Evolutionary conservation across 2,113 vertebrate genomes (phyloP).

Genomic region (Naja naja): DNA sequence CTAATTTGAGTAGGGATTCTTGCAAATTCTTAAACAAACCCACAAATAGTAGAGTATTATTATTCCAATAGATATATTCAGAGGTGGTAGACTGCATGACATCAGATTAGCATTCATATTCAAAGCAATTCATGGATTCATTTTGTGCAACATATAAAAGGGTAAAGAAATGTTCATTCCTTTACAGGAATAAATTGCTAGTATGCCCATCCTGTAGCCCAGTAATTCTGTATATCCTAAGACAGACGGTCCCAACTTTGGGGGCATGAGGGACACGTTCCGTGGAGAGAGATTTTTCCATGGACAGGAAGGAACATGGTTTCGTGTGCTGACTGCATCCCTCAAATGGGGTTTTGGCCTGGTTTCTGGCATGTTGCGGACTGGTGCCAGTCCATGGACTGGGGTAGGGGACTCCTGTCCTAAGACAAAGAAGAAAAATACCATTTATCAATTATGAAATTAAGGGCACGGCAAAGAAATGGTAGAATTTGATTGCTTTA

Average conservation of each 20-base stretch:
- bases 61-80: not conserved
- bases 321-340: too few relatives aligned
- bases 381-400: too few relatives aligned
- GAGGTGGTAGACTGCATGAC: not conserved
- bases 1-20: not conserved
- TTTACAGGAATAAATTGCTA: not conserved
- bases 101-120: not conserved
- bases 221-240: not conserved
- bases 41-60: not conserved
- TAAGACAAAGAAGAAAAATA: not conserved
- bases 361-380: too few relatives aligned
- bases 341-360: too few relatives aligned
- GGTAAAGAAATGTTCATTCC: not conserved
- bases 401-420: not conserved
- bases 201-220: not conserved
- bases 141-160: not conserved
- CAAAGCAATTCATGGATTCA: not conserved
- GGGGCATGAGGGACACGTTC: too few relatives aligned
- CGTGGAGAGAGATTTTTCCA: too few relatives aligned
- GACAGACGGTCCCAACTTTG: not conserved
- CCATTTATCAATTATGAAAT: not conserved
- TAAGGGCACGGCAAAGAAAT: not conserved
- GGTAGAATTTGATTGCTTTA: not conserved
- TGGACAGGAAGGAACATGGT: too few relatives aligned
- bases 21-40: not conserved